These are phyloP conservation scores for Umimayanthus chanpuru DNA, from an alignment of 92 coral and sea anemone species.

Conservation along the genomic window DNA sequence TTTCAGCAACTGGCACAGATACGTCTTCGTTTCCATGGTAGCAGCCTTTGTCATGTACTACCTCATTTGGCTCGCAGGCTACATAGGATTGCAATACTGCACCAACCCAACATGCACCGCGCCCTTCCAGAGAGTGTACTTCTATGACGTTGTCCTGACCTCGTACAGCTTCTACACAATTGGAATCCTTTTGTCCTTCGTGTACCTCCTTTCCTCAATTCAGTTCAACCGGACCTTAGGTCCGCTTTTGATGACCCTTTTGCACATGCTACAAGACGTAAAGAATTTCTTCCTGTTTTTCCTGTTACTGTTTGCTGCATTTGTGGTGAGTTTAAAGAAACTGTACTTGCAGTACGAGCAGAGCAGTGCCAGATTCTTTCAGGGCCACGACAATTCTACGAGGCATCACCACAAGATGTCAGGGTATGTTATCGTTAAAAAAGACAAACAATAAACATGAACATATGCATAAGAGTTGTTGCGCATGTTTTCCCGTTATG, in stretches of 20 bases:
- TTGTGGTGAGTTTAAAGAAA: slow-evolving; percentile 50
- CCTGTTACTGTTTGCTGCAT: slow-evolving; percentile 44
- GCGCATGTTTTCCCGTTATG: not conserved
- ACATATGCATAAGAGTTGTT: not conserved
- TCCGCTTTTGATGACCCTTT: slow-evolving; percentile 45
- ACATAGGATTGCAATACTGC: not conserved
- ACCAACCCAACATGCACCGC: not conserved
- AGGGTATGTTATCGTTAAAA: slow-evolving; percentile 11
- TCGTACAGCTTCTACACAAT: slow-evolving; percentile 38
- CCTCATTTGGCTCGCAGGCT: slow-evolving; percentile 36
- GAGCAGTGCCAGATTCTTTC: not conserved
- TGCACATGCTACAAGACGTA: slow-evolving; percentile 48
- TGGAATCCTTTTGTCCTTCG: slow-evolving; percentile 41
- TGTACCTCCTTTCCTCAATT: slow-evolving; percentile 29
- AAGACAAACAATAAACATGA: not conserved
- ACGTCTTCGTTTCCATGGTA: slow-evolving; percentile 26
- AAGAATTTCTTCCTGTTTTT: slow-evolving; percentile 41
- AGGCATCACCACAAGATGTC: slow-evolving; percentile 1
- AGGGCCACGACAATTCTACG: not conserved
- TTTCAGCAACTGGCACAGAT: slow-evolving; percentile 43
- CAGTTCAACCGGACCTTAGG: slow-evolving; percentile 35
- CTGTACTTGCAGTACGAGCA: slow-evolving; percentile 51
- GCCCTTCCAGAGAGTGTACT: not conserved
- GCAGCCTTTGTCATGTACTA: slow-evolving; percentile 42
- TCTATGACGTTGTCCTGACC: slow-evolving; percentile 15